phyloP scores from a whole-genome alignment of 2,888 invertebrate species.

The Xanthia togata region DNA sequence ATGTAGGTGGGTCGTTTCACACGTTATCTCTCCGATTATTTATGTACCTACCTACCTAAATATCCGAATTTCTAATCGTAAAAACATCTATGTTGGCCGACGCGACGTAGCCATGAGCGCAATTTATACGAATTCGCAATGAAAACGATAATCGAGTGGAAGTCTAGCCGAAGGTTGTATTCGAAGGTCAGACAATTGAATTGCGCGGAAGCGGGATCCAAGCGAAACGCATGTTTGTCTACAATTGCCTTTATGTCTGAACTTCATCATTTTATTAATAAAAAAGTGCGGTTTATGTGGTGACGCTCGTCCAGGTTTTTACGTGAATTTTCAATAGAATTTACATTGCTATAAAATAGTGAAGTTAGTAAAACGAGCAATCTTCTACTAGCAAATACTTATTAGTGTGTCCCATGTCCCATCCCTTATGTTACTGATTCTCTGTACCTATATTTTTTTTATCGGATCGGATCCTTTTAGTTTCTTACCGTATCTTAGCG shows the following conservation, averaged over 20 bases:
- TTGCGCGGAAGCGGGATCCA: constrained; percentile 55
- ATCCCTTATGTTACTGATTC: not conserved
- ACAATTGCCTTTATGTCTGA: constrained; percentile 26
- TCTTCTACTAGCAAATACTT: not conserved
- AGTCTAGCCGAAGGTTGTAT: constrained; percentile 57
- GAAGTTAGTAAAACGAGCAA: not conserved
- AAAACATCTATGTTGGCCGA: constrained; percentile 21
- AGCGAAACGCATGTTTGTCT: constrained; percentile 46
- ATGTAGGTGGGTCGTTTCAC: constrained; percentile 25
- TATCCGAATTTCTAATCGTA: constrained; percentile 15
- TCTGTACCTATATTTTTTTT: not conserved
- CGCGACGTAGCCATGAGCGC: constrained; percentile 30
- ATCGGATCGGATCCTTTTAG: too few relatives aligned
- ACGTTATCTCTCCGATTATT: constrained; percentile 23
- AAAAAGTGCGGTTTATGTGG: not conserved
- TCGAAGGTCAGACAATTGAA: constrained; percentile 60
- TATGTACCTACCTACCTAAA: not conserved
- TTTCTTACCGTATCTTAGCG: not conserved
- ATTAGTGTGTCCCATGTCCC: too few relatives aligned
- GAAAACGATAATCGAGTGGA: constrained; percentile 55
- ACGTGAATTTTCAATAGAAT: not conserved
- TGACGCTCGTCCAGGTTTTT: not conserved
- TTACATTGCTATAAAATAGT: not conserved
- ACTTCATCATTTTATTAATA: constrained; percentile 15
- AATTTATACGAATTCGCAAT: constrained; percentile 55